A percentile compares a stretch with the other conserved stretches of the same genome.
These are phyloP conservation scores for Xyliphius kryptos DNA, from an alignment of 2,113 vertebrate genomes.

Conservation along the genomic window DNA sequence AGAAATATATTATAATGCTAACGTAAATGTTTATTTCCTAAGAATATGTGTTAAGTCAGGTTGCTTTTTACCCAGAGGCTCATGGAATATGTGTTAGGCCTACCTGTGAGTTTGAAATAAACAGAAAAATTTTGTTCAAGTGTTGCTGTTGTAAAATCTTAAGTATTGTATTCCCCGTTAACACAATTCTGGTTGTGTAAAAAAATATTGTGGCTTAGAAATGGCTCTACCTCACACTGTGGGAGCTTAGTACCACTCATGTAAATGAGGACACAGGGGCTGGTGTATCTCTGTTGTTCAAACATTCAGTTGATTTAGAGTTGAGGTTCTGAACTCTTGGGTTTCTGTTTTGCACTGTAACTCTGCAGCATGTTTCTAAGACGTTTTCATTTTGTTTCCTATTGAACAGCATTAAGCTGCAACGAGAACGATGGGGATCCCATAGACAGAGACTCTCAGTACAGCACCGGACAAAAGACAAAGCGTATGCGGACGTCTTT, in stretches of 20 bases:
- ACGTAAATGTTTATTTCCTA: background rate
- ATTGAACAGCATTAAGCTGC: slow-evolving; percentile 81
- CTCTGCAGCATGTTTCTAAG: too few relatives aligned
- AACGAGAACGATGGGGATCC: slow-evolving; percentile 95
- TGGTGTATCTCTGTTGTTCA: background rate
- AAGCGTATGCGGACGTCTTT: slow-evolving; percentile 98
- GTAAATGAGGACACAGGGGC: slow-evolving; percentile 1
- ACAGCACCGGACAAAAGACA: slow-evolving; percentile 93
- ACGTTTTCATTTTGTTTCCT: background rate
- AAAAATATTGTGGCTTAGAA: slow-evolving; percentile 6
- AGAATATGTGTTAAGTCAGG: too few relatives aligned
- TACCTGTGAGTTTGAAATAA: background rate
- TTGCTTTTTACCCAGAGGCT: too few relatives aligned
- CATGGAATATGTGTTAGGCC: too few relatives aligned
- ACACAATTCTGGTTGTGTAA: slow-evolving; percentile 1
- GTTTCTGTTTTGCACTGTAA: background rate
- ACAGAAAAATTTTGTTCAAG: background rate
- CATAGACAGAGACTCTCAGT: slow-evolving; percentile 94
- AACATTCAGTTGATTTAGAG: slow-evolving; percentile 1
- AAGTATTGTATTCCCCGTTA: slow-evolving; percentile 7
- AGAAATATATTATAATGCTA: background rate
- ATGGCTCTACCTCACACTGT: background rate
- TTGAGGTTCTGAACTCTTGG: background rate
- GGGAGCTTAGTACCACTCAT: slow-evolving; percentile 1
- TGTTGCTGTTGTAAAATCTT: background rate